These are phyloP conservation scores for Agrypnus murinus DNA, from an alignment of 2,888 invertebrate species.

Conservation along the genomic window DNA sequence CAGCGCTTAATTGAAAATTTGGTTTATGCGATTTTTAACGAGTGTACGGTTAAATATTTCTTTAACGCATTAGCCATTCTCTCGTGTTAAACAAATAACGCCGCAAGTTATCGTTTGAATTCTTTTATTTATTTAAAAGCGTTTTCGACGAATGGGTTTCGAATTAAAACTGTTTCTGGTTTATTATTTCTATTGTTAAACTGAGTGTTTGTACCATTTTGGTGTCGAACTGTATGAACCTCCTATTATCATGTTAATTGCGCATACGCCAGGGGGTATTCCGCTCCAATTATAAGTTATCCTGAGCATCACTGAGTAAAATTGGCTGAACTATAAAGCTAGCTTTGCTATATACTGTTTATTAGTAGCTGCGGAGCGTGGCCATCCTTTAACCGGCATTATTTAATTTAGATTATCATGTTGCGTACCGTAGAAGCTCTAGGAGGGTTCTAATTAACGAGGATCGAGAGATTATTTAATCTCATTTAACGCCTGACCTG, in stretches of 20 bases:
- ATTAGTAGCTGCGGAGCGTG: conserved; percentile 46
- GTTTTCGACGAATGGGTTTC: neutral
- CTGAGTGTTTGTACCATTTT: conserved; percentile 9
- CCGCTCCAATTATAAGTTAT: conserved; percentile 45
- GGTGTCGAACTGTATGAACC: conserved; percentile 33
- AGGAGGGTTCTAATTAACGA: conserved; percentile 66
- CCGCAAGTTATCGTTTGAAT: neutral
- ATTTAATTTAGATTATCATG: conserved; percentile 69
- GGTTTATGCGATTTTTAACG: conserved; percentile 32
- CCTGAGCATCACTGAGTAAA: conserved; percentile 44
- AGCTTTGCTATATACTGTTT: conserved; percentile 47
- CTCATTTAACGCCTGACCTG: conserved; percentile 68
- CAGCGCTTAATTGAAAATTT: conserved; percentile 26
- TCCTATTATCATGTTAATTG: conserved; percentile 40
- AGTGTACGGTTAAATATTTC: conserved; percentile 23
- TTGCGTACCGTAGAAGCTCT: conserved; percentile 60
- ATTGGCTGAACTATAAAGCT: conserved; percentile 47
- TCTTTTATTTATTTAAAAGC: neutral
- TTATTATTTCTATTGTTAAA: conserved; percentile 18
- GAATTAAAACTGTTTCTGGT: conserved; percentile 7
- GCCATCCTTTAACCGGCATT: conserved; percentile 63
- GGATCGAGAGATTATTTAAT: conserved; percentile 67
- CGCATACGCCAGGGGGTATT: conserved; percentile 44
- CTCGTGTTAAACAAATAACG: neutral
- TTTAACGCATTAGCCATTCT: conserved; percentile 8